Conservation (phyloP, 2,888 invertebrate genomes). For the Macropis europaea region DNA sequence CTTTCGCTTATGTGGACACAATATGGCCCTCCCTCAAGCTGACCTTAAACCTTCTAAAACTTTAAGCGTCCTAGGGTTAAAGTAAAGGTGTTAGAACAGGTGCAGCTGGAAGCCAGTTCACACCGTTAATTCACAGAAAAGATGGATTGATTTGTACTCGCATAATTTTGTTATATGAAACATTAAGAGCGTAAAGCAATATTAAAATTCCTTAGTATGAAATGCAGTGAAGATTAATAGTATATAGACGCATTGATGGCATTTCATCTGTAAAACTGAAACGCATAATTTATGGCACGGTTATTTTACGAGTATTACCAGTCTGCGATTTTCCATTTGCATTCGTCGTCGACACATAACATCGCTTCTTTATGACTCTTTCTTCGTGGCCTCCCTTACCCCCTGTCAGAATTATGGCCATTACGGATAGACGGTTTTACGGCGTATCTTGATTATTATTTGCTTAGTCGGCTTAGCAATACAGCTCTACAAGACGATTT, state of each 20-base stretch:
- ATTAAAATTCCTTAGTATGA: not conserved
- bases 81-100: no score
- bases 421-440: constrained; percentile 43
- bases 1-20: no score
- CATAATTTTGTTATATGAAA: no score
- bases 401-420: constrained; percentile 36
- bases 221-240: constrained; percentile 1
- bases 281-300: constrained; percentile 52
- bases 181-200: not conserved
- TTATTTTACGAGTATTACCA: constrained; percentile 49
- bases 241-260: constrained; percentile 7
- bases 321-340: constrained; percentile 65
- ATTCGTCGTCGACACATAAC: constrained; percentile 51
- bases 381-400: constrained; percentile 23
- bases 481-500: constrained; percentile 1
- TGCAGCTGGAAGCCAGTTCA: no score
- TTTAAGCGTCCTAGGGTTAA: no score
- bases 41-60: no score
- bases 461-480: constrained; percentile 9
- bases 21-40: no score
- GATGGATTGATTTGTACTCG: no score
- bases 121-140: no score
- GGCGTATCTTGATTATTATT: constrained; percentile 43
- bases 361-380: constrained; percentile 41
- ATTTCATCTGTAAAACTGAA: constrained; percentile 9